These are phyloP conservation scores for Dendrocopos noguchii DNA, from an alignment of 2,113 vertebrate species.

Conservation along the genomic window DNA sequence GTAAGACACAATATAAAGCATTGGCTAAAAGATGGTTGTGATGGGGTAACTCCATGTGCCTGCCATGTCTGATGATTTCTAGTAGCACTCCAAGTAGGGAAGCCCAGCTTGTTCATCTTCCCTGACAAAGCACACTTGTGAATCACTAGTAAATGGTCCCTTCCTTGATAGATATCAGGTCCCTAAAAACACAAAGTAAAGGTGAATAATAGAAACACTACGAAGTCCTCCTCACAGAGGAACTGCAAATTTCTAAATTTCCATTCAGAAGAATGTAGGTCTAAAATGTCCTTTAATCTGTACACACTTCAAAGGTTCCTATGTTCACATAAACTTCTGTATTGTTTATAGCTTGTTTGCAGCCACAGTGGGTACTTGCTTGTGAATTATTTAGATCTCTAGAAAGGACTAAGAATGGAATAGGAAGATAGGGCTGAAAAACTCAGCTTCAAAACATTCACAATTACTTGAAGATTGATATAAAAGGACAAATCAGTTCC, in stretches of 20 bases:
- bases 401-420: not conserved
- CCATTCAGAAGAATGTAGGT: not conserved
- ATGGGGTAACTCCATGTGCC: not conserved
- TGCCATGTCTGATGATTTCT: not conserved
- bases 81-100: not conserved
- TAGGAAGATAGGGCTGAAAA: not conserved
- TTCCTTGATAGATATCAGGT: not conserved
- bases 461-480: not conserved
- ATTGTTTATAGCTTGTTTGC: not conserved
- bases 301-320: not conserved
- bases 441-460: not conserved
- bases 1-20: not conserved
- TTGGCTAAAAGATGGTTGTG: not conserved
- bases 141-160: not conserved
- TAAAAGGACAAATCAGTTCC: not conserved
- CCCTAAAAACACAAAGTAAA: not conserved
- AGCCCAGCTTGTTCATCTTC: not conserved
- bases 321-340: not conserved
- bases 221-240: not conserved
- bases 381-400: not conserved
- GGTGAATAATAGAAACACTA: not conserved
- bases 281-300: not conserved
- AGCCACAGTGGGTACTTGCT: not conserved
- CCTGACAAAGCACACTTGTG: not conserved
- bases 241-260: not conserved